These are phyloP conservation scores for Pandemis heparana DNA, from an alignment of 2,888 invertebrate genomes.

Conservation along the genomic window DNA sequence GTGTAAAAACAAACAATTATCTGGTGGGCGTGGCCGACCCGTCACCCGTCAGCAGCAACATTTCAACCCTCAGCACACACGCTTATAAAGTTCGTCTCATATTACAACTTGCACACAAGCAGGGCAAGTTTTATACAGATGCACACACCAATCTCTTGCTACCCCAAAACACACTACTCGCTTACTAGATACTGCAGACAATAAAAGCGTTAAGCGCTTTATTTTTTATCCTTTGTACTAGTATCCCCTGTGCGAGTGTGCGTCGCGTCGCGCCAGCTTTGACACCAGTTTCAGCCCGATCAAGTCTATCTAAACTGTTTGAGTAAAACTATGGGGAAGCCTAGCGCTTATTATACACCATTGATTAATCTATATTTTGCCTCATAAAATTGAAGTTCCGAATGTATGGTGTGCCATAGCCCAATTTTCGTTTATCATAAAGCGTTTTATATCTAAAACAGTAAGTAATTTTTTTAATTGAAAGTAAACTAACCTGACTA, in stretches of 20 bases:
- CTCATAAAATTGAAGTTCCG: no score
- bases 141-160: conserved; percentile 49
- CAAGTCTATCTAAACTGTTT: background rate
- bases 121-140: conserved; percentile 33
- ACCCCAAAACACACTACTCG: conserved; percentile 52
- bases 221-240: conserved; percentile 74
- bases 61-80: conserved; percentile 63
- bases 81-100: conserved; percentile 31
- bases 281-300: background rate
- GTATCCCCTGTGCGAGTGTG: conserved; percentile 61
- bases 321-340: background rate
- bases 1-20: conserved; percentile 73
- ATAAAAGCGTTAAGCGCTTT: conserved; percentile 78
- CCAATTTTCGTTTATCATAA: no score
- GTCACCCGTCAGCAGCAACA: conserved; percentile 69
- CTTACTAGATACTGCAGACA: conserved; percentile 58
- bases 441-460: no score
- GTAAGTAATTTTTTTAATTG: no score
- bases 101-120: conserved; percentile 49
- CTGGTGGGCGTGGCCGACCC: conserved; percentile 73
- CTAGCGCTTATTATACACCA: background rate
- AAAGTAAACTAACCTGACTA: no score
- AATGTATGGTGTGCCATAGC: no score
- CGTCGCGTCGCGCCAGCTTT: conserved; percentile 5
- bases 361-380: no score